phyloP scores from a whole-genome alignment of 2,113 vertebrate genomes.

The Daboia siamensis region DNA sequence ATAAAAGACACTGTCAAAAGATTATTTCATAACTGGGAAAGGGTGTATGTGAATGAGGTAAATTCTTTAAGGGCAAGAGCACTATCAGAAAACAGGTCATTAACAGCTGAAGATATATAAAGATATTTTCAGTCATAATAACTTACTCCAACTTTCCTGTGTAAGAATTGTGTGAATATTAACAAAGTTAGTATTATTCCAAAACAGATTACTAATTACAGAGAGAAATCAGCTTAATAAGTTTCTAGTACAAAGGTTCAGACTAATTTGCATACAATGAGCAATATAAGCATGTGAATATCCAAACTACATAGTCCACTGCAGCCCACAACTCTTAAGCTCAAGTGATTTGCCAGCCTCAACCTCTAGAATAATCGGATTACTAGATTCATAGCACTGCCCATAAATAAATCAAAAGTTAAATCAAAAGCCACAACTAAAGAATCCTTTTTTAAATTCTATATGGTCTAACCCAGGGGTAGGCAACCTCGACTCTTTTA shows the following conservation, averaged over 20 bases:
- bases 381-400: neutral
- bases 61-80: neutral
- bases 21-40: neutral
- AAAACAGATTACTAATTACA: neutral
- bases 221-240: neutral
- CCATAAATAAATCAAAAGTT: neutral
- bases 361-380: neutral
- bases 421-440: neutral
- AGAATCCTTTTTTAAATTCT: slow-evolving; percentile 12
- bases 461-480: neutral
- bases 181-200: neutral
- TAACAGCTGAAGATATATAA: neutral
- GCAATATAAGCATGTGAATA: neutral
- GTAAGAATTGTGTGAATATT: neutral
- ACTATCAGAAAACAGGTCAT: neutral
- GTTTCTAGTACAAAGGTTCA: neutral
- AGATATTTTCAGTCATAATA: neutral
- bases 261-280: neutral
- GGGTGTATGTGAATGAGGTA: neutral
- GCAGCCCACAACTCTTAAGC: neutral
- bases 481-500: too few relatives aligned
- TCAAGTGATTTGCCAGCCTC: neutral
- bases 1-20: neutral
- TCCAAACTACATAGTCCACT: neutral
- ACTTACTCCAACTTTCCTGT: neutral